Evolutionary conservation across 1,140 invertebrate species (phyloP), one percentile per base, ranked within the genome.

Genomic region (Chionoecetes opilio): DNA sequence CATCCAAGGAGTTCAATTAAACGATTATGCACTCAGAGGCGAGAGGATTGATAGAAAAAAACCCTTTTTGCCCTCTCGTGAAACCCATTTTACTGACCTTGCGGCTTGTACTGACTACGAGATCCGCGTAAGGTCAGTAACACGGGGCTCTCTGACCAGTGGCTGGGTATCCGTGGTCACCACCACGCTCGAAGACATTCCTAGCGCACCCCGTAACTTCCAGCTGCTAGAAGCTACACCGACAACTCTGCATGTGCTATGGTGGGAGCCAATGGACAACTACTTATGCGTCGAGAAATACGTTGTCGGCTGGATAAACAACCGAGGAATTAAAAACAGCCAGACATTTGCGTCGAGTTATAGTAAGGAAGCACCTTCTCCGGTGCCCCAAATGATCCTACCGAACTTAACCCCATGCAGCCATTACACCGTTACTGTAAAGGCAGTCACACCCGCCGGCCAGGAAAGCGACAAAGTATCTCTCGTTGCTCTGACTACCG

Each of bases 61-160:
- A n/a, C 90, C 0, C 26, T 9, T 75, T n/a, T 41, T 32, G 34
- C 34, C 32, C 9, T 87, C 11, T 35, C 37, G 32, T 2, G 94
- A 92, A 31, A 88, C 38, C 37, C 17, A 82, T 34, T 92, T 95
- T 37, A 32, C 86, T 0, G n/a, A 95, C 90, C 84, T 95, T 46
- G 85, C 88, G 9, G 94, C 94, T 9, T 95, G 94, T 53, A 86
- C 41, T 31, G 21, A n/a, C 0, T 95, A 92, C 84, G 84, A 92
- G 85, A 84, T 91, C 38, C 34, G 75, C 17, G 94, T 95, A 2
- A 38, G 94, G 3, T 90, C 94, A 0, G 53, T 87, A n/a, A 86
- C 90, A 0, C 37, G 38, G 3, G 84, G 37, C 14, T n/a, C n/a
- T 3, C 91, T 92, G 11, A 37, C n/a, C 38, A 95, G 94, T n/a